Base-by-base conservation (phyloP, 2,888 invertebrate species). In the Poecilus cupreus region DNA sequence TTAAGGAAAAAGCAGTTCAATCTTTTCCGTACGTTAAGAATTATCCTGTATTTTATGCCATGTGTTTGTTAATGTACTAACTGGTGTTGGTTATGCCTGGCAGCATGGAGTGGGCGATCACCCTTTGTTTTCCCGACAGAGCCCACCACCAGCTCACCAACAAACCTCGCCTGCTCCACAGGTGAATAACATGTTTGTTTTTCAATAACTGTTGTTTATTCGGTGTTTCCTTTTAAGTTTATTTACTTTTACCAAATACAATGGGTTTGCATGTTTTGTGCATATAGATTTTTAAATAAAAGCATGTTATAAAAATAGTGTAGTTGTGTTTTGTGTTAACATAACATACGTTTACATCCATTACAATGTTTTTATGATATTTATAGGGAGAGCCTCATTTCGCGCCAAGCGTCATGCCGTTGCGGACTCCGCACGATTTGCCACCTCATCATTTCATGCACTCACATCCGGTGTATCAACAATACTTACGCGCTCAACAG, bases 81-180 rank as follows among this genome's bases (percentile, higher is more conserved):
- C 83, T 83, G 83, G 84, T 83, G 84, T 84, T 85, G 84, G 83
- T 86, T 84, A 85, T 88, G 87, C 88, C 88, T 89, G 91, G 90
- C 92, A 94, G 94, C 93, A 91, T 88, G 89, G 91, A 84, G 92
- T 92, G 86, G 89, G 92, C 88, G 90, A 89, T 85, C 87, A 88
- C 83, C 88, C 86, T 51, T 89, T 88, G 85, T 85, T 85, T 81
- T 86, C 87, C 80, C 87, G 90, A 87, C 93, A 94, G 91, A 95
- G 95, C 89, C 96, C 95, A 87, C 96, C 96, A 87, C 96, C 96
- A 88, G 96, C 96, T 85, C 96, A 96, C 90, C 96, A 95, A 91
- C 95, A 94, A 89, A 92, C 92, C 88, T 93, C 94, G 87, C 94
- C 94, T 85, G 92, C 93, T 88, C 92, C 93, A 88, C 91, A 93